Conservation (phyloP, 2,888 invertebrate genomes). For the Enoplolaimus lenunculus region DNA sequence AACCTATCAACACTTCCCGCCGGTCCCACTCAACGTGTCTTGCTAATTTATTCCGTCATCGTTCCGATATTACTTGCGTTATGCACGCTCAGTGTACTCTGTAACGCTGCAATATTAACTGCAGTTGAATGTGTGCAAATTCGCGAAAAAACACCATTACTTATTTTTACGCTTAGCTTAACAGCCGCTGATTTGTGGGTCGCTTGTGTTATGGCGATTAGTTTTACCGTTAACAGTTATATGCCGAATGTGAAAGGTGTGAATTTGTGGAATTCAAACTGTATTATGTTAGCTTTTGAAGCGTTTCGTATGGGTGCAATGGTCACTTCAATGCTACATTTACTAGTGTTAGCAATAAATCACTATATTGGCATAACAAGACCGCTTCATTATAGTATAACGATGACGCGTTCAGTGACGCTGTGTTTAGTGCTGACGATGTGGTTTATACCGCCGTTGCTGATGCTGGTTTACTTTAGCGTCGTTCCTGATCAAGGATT, state of each 20-base stretch:
- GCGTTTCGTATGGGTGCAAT: conserved; percentile 49
- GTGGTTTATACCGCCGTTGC: not conserved
- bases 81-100: too few species aligned
- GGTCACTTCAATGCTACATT: conserved; percentile 52
- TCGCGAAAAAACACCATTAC: conserved; percentile 25
- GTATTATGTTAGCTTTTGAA: conserved; percentile 36
- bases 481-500: not conserved
- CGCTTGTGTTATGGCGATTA: not conserved
- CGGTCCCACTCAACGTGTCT: too few species aligned
- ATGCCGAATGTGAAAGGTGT: not conserved
- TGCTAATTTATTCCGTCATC: too few species aligned
- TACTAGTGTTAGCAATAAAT: conserved; percentile 53
- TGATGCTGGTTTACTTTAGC: not conserved
- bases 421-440: not conserved
- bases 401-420: not conserved
- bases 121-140: conserved; percentile 33
- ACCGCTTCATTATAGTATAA: conserved; percentile 50
- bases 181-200: conserved; percentile 31
- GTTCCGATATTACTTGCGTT: too few species aligned
- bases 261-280: conserved; percentile 13
- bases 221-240: conserved; percentile 3
- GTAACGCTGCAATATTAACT: too few species aligned
- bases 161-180: conserved; percentile 31
- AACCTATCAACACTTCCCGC: too few species aligned
- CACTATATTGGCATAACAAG: conserved; percentile 54